Evolutionary conservation across 2,797 vertebrate genomes (phyloP).

Genomic region (Coracias cyanogaster): DNA sequence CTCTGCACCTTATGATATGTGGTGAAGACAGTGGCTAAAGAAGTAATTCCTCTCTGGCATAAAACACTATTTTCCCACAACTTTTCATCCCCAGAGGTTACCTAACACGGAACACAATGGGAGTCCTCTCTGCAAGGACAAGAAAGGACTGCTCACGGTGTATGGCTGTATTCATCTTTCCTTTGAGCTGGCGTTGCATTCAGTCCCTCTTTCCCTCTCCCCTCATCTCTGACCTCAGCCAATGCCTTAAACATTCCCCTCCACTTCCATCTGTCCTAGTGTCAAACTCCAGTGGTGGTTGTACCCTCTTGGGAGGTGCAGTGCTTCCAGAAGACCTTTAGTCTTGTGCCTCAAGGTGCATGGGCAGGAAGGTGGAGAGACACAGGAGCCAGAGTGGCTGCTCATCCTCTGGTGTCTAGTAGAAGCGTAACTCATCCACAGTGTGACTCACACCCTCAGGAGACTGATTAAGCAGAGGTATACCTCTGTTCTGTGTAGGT

Average conservation of each 20-base stretch:
- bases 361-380: background rate
- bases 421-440: fast-evolving
- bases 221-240: background rate
- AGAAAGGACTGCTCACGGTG: background rate
- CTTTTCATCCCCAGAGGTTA: background rate
- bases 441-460: background rate
- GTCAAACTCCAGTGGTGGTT: fast-evolving
- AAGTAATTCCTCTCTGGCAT: background rate
- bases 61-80: background rate
- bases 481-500: background rate
- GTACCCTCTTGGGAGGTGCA: background rate
- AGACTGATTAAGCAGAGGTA: background rate
- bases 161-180: background rate
- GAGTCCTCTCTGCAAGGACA: background rate
- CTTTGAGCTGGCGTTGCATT: background rate
- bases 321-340: background rate
- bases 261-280: background rate
- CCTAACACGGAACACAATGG: background rate
- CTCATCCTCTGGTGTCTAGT: background rate
- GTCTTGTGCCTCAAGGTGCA: fast-evolving
- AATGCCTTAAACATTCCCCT: background rate
- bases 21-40: background rate
- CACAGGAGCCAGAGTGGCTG: background rate
- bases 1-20: background rate
- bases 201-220: background rate